phyloP scores from a whole-genome alignment of 2,888 invertebrate genomes.

The Melipona beecheii region DNA sequence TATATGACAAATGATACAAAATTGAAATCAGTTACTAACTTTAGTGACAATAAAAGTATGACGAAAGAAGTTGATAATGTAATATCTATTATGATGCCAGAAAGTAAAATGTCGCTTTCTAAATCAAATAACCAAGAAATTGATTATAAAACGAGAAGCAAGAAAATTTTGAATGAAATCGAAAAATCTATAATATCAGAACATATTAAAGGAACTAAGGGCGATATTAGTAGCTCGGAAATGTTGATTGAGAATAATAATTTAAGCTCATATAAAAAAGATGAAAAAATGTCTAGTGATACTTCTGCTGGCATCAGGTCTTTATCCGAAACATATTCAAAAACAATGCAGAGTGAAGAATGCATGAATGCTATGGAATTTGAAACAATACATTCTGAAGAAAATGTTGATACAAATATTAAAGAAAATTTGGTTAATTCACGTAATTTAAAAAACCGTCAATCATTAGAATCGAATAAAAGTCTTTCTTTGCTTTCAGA shows the following conservation, averaged over 20 bases:
- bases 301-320: conserved; percentile 70
- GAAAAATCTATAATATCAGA: conserved; percentile 80
- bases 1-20: conserved; percentile 21
- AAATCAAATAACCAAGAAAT: conserved; percentile 68
- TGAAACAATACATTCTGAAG: conserved; percentile 10
- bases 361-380: conserved; percentile 35
- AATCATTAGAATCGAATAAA: conserved; percentile 10
- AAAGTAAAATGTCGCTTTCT: conserved; percentile 37
- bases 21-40: conserved; percentile 33
- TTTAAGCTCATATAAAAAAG: conserved; percentile 51
- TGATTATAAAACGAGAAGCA: conserved; percentile 78
- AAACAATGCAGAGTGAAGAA: conserved; percentile 34
- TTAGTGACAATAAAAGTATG: conserved; percentile 43
- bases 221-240: conserved; percentile 44
- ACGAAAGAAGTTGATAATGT: conserved; percentile 57
- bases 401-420: conserved; percentile 10
- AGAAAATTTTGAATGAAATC: conserved; percentile 78
- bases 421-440: conserved; percentile 12
- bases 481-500: conserved; percentile 13
- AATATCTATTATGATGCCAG: conserved; percentile 60
- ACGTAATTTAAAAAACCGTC: not conserved
- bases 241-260: conserved; percentile 42
- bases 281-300: conserved; percentile 71
- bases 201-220: conserved; percentile 66
- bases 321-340: conserved; percentile 73